Percentiles rank a stretch among this genome's conserved stretches.
These are phyloP conservation scores for Dreissena rostriformis DNA, from an alignment of 1,140 invertebrate genomes.

Conservation along the genomic window DNA sequence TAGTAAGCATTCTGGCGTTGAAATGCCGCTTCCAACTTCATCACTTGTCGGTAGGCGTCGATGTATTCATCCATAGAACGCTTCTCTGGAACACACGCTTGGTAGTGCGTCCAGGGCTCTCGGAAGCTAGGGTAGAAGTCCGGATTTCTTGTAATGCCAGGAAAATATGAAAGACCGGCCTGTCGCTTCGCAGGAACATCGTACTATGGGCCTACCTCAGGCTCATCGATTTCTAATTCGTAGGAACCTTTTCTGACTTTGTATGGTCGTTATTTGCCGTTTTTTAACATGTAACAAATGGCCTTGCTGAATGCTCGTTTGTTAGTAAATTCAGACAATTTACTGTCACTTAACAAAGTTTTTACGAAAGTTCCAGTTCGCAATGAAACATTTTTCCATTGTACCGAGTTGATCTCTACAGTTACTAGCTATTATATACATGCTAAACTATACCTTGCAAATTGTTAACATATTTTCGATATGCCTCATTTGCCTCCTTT, in stretches of 20 bases:
- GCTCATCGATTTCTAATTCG: neutral
- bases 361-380: too few species aligned
- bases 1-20: conserved; percentile 23
- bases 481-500: neutral
- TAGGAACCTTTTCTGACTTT: neutral
- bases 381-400: too few species aligned
- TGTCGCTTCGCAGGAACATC: conserved; percentile 36
- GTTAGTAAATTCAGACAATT: too few species aligned
- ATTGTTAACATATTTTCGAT: too few species aligned
- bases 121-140: conserved; percentile 45
- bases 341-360: too few species aligned
- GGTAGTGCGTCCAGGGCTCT: conserved; percentile 34
- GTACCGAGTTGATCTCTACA: too few species aligned
- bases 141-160: conserved; percentile 34
- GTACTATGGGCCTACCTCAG: neutral
- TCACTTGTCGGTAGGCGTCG: conserved; percentile 39
- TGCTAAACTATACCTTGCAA: too few species aligned
- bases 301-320: too few species aligned
- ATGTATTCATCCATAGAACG: conserved; percentile 22
- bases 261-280: too few species aligned
- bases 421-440: too few species aligned
- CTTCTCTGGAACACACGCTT: conserved; percentile 33
- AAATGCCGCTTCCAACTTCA: conserved; percentile 35
- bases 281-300: too few species aligned
- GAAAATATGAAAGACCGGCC: conserved; percentile 39